A percentile compares a stretch with the other conserved stretches of the same genome.
These are phyloP conservation scores for Rutilus rutilus DNA, from an alignment of 2,113 vertebrate genomes.

Conservation along the genomic window DNA sequence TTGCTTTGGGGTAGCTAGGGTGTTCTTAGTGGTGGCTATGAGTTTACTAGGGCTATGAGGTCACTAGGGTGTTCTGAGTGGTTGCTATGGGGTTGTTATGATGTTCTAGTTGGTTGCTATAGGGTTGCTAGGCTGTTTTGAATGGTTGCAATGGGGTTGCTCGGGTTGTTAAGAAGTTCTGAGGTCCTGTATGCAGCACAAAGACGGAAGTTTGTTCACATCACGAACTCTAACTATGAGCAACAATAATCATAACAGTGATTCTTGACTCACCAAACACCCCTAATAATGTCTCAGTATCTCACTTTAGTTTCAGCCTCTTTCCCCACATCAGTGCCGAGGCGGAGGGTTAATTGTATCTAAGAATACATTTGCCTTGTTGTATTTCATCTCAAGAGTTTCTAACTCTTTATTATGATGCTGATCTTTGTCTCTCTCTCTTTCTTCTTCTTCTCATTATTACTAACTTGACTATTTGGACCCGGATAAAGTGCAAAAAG, in stretches of 20 bases:
- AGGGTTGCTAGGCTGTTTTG: too few species aligned
- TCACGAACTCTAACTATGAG: background rate
- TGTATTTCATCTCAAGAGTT: constrained; percentile 41
- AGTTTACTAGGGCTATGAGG: too few species aligned
- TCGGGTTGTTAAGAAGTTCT: background rate
- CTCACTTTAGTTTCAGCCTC: background rate
- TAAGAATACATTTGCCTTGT: constrained; percentile 69
- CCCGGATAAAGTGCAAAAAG: background rate
- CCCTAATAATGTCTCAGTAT: background rate
- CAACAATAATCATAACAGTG: background rate
- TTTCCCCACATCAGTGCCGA: constrained; percentile 37
- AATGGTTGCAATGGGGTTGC: background rate
- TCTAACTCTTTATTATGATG: background rate
- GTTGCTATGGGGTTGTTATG: too few species aligned
- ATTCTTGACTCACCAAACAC: constrained; percentile 10
- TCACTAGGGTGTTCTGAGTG: too few species aligned
- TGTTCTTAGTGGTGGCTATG: too few species aligned
- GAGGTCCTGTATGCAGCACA: background rate
- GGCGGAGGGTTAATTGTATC: constrained; percentile 76
- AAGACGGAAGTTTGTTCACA: background rate
- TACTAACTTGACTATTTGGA: background rate
- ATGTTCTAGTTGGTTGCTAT: too few species aligned
- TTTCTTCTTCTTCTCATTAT: constrained; percentile 27
- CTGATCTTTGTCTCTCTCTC: constrained; percentile 30
- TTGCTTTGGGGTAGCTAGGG: too few species aligned